phyloP scores from a whole-genome alignment of 2,113 vertebrate genomes.

The Neopipo cinnamomea region DNA sequence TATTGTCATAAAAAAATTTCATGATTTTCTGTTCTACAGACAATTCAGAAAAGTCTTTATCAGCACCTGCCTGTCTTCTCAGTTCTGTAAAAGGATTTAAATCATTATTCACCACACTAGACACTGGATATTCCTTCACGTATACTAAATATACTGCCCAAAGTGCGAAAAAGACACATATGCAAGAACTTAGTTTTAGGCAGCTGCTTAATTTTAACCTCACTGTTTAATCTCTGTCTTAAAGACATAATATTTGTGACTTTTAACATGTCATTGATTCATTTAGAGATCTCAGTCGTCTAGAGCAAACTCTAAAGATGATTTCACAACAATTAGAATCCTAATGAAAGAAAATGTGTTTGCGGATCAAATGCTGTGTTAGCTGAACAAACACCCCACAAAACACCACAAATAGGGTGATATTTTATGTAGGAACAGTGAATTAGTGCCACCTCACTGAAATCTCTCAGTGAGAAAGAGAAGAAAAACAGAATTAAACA shows the following conservation, averaged over 20 bases:
- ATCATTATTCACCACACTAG: background rate
- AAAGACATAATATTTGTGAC: background rate
- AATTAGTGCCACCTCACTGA: background rate
- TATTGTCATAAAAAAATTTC: background rate
- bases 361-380: background rate
- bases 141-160: background rate
- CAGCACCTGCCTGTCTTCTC: background rate
- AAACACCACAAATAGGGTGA: background rate
- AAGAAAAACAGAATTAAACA: slow-evolving; percentile 33
- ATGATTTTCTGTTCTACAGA: background rate
- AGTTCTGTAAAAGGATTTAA: background rate
- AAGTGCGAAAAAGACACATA: background rate
- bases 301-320: background rate
- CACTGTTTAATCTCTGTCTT: background rate
- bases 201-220: background rate
- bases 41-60: background rate
- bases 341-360: background rate
- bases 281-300: background rate
- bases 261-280: background rate
- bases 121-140: background rate
- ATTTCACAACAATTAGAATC: background rate
- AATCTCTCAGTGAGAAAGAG: background rate
- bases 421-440: background rate
- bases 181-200: background rate
- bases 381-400: background rate